Conservation (phyloP, 2,797 vertebrate genomes). For the Muraenolepis orangiensis region DNA sequence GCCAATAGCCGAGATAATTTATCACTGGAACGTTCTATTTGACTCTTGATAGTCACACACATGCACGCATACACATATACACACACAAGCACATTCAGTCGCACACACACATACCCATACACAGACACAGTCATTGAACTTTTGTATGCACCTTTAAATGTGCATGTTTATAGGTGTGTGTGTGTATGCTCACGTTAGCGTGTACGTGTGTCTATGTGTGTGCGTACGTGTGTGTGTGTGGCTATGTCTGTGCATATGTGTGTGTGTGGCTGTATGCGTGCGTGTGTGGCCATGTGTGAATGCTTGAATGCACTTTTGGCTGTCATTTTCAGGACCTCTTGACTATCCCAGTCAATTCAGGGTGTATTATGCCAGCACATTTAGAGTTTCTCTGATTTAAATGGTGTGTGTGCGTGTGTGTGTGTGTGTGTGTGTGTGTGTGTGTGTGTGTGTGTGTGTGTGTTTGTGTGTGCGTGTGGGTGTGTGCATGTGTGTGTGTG, state of each 20-base stretch:
- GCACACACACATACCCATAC: too few species aligned
- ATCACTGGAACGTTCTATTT: too few species aligned
- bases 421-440: neutral
- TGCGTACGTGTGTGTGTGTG: neutral
- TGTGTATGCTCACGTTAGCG: neutral
- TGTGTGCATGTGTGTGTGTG: neutral
- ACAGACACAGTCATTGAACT: too few species aligned
- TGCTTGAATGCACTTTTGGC: neutral
- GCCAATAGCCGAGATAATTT: too few species aligned
- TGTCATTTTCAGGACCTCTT: constrained; percentile 10
- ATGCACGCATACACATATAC: too few species aligned
- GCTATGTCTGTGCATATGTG: neutral
- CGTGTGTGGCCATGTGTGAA: neutral
- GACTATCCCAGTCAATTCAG: constrained; percentile 16
- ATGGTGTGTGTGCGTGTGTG: constrained; percentile 8
- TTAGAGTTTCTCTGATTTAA: constrained; percentile 12
- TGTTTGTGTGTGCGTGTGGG: neutral
- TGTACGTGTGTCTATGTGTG: neutral
- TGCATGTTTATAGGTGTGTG: neutral
- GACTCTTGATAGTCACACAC: too few species aligned
- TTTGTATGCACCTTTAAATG: neutral
- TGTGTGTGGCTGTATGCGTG: neutral
- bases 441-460: too few species aligned
- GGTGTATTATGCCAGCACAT: constrained; percentile 31
- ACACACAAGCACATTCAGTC: too few species aligned